A percentile compares a stretch with the other conserved stretches of the same genome.
Evolutionary conservation across 2,113 vertebrate species (phyloP).

Genomic region (Glaucomys volans): DNA sequence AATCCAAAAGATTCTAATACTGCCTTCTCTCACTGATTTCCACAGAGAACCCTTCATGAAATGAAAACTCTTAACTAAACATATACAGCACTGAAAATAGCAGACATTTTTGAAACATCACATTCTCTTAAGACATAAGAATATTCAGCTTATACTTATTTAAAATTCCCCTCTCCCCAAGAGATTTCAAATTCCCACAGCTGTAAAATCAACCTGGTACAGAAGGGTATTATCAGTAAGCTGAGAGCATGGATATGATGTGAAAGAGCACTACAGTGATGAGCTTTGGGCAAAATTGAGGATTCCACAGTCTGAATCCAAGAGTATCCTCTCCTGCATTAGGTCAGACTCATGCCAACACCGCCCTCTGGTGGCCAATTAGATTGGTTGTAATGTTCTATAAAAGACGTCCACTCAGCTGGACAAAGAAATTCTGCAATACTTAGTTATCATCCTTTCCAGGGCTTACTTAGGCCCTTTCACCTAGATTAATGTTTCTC

Average conservation of each 20-base stretch:
- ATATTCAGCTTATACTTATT: slow-evolving; percentile 12
- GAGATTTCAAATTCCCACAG: neutral
- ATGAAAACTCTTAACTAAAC: neutral
- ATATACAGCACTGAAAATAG: neutral
- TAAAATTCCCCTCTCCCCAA: neutral
- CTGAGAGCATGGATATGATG: neutral
- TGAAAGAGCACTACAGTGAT: neutral
- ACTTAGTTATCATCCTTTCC: neutral
- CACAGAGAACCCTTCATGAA: neutral
- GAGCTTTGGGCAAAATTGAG: neutral
- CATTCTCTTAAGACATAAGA: neutral
- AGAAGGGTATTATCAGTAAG: neutral
- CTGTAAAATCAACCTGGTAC: neutral
- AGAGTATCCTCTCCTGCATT: accelerated
- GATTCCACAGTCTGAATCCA: neutral
- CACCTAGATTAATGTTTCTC: neutral
- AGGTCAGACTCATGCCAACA: slow-evolving; percentile 10
- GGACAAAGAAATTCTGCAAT: neutral
- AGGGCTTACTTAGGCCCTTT: neutral
- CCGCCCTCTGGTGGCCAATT: slow-evolving; percentile 82
- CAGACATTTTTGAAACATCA: neutral
- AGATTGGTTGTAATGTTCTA: neutral
- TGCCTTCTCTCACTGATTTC: neutral
- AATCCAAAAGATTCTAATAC: neutral
- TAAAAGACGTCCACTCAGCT: neutral